Base-by-base conservation (phyloP, 2,113 vertebrate genomes). In the Tricholaema leucomelas region DNA sequence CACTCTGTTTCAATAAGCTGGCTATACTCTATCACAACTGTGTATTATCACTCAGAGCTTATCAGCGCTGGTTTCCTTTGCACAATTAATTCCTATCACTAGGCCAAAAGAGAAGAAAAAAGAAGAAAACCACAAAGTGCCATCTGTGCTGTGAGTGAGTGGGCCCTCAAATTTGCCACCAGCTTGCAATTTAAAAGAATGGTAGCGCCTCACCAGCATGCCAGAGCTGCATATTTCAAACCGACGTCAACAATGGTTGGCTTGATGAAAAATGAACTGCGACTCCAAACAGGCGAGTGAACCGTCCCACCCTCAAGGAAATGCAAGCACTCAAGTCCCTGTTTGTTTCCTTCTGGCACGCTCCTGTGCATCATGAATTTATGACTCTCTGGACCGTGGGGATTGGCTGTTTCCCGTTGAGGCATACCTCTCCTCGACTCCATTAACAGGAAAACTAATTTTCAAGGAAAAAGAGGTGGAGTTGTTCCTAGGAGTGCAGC, bases 231-330 rank as follows among this genome's bases (percentile, higher is more conserved):
- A 86, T 94, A 67, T 77, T 96, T 87, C 82, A 94, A 96, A 88
- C 82, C 91, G 91, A 81, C 81, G 90, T 76, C 91, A 83, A 94
- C 87, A 92, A 94, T 85, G 73, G 81, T 9, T 83, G 69, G 79
- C 74, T 87, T 86, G 81, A 89, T 86, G 93, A 92, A 94, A 77
- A 80, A 91, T 36, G 64, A 86, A 80, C 50, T 38, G 28, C 88
- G 83, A 36, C 93, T 80, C 81, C 85, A 82, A 85, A 93, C 54
- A 81, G 81, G 76, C 74, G 81, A 91, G 65, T n/a, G 44, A 91
- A 91, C 74, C 71, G 96, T 94, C 91, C 92, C 94, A 96, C 95
- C 91, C 91, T 82, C 79, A 81, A 91, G 92, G 79, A 94, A 85
- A 93, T 83, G 85, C 82, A 80, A n/a, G n/a, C 85, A 24, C 69